A percentile compares a stretch with the other conserved stretches of the same genome.
These are phyloP conservation scores for Trachelus troglodyta DNA, from an alignment of 2,888 invertebrate genomes.

Conservation along the genomic window DNA sequence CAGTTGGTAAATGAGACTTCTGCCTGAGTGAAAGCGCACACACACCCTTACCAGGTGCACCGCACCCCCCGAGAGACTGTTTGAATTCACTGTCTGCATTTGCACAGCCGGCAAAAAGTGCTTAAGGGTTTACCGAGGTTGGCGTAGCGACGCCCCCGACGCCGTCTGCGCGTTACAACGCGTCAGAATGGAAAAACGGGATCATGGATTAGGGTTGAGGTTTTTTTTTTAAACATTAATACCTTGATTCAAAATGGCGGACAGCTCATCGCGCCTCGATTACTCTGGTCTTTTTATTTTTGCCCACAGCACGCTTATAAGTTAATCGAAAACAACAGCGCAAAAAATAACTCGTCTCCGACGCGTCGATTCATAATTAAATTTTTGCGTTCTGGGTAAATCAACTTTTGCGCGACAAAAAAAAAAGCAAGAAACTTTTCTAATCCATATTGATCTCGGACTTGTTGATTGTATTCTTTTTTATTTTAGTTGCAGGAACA, in stretches of 20 bases:
- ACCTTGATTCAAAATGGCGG: not conserved
- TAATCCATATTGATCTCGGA: not conserved
- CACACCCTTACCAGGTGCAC: constrained; percentile 24
- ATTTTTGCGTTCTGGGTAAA: not conserved
- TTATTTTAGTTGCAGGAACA: constrained; percentile 74
- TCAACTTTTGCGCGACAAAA: not conserved
- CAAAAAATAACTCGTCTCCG: not conserved
- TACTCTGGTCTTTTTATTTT: not conserved
- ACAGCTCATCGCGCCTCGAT: not conserved
- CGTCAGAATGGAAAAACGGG: not conserved
- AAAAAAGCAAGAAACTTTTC: not conserved
- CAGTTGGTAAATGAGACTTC: constrained; percentile 45
- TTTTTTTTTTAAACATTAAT: not conserved
- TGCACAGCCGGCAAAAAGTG: constrained; percentile 24
- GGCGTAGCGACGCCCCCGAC: not conserved
- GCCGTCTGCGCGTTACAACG: not conserved
- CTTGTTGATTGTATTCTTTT: constrained; percentile 10
- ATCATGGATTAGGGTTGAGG: not conserved
- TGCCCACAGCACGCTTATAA: not conserved
- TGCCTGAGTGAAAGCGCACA: constrained; percentile 36
- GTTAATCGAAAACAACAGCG: not conserved
- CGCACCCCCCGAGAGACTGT: constrained; percentile 19
- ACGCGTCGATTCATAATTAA: not conserved
- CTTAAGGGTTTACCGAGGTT: not conserved
- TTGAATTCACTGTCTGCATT: constrained; percentile 41